Evolutionary conservation across 1,140 invertebrate genomes (phyloP).

Genomic region (Brachionus manjavacas): DNA sequence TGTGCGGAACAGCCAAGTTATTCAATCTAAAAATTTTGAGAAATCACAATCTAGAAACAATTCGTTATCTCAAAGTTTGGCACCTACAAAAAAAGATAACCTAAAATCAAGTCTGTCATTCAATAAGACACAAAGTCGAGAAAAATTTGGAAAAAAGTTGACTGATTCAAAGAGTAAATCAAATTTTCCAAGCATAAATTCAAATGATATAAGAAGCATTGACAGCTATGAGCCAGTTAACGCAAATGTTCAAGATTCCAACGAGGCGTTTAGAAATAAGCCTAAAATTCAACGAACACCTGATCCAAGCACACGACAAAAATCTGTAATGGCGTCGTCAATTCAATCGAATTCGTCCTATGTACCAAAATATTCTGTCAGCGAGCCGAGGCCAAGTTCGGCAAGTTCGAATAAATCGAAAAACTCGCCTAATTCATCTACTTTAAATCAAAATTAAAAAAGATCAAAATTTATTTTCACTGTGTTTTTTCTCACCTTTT

Average conservation of each 20-base stretch:
- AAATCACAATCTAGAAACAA: not conserved
- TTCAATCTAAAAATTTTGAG: constrained; percentile 13
- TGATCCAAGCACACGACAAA: not conserved
- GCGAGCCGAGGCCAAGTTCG: constrained; percentile 37
- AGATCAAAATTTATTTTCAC: not conserved
- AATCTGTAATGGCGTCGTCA: not conserved
- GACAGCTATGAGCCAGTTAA: constrained; percentile 5
- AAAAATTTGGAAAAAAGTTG: not conserved
- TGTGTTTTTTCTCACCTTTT: no score
- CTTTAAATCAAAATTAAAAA: constrained; percentile 8
- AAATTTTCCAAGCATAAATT: not conserved
- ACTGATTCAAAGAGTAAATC: not conserved
- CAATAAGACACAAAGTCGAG: not conserved
- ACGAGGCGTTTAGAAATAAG: not conserved
- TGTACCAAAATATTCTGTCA: constrained; percentile 27
- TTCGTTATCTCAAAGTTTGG: not conserved
- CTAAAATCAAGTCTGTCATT: constrained; percentile 1
- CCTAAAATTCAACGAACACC: constrained; percentile 18
- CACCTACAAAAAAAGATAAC: not conserved
- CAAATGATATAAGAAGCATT: constrained; percentile 7
- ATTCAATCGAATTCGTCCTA: constrained; percentile 14
- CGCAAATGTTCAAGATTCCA: constrained; percentile 7
- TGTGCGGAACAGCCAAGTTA: not conserved
- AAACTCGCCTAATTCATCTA: constrained; percentile 26
- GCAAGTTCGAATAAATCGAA: not conserved